Conservation (phyloP, 2,888 invertebrate species). For the Cheilosia vulpina region DNA sequence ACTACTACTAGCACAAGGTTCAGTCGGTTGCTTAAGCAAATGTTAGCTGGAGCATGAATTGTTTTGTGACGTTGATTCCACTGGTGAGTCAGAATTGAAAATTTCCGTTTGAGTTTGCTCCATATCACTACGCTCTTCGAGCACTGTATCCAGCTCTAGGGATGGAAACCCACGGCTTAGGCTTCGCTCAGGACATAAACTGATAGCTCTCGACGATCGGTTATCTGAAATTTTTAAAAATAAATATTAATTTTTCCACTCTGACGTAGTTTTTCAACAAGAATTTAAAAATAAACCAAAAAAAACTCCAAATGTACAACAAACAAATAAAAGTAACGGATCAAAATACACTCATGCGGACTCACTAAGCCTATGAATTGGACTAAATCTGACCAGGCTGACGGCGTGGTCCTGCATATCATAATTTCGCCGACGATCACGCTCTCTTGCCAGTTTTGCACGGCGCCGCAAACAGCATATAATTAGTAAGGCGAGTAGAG, state of each 20-base stretch:
- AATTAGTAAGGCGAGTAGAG: conserved; percentile 92
- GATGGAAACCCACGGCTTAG: conserved; percentile 90
- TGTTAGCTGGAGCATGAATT: conserved; percentile 82
- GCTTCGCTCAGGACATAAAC: conserved; percentile 87
- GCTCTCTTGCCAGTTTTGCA: conserved; percentile 92
- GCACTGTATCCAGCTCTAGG: conserved; percentile 91
- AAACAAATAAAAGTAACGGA: conserved; percentile 9
- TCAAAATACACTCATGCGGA: conserved; percentile 81
- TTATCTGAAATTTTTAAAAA: conserved; percentile 81
- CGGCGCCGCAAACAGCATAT: conserved; percentile 93
- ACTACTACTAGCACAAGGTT: conserved; percentile 45
- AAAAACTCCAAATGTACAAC: not conserved
- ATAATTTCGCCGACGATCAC: conserved; percentile 91
- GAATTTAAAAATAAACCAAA: not conserved
- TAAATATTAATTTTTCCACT: not conserved
- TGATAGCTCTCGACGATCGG: conserved; percentile 86
- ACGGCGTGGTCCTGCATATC: conserved; percentile 93
- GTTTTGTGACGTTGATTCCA: conserved; percentile 81
- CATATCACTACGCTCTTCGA: conserved; percentile 92
- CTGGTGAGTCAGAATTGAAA: conserved; percentile 82
- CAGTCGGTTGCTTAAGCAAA: conserved; percentile 77
- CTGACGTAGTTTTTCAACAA: not conserved
- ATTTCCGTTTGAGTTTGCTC: conserved; percentile 87
- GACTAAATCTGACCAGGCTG: conserved; percentile 91
- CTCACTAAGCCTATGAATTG: conserved; percentile 89